Evolutionary conservation across 1,140 invertebrate species (phyloP).

Genomic region (Scaptomyza pallida): DNA sequence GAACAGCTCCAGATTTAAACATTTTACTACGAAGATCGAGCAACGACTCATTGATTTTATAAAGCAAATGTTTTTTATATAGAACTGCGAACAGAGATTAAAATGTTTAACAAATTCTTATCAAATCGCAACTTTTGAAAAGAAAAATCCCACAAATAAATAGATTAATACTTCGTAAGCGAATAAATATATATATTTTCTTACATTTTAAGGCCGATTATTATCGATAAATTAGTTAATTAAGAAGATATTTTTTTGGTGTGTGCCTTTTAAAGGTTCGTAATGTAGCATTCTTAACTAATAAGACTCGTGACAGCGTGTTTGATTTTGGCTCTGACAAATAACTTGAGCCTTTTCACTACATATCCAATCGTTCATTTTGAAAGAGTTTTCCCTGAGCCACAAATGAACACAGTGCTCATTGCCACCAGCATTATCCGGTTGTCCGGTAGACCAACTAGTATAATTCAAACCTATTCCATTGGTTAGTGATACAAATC

Average conservation of each 20-base stretch:
- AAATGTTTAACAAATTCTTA: no score
- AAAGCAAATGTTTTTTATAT: no score
- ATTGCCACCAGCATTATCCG: conserved; percentile 32
- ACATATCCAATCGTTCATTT: conserved; percentile 45
- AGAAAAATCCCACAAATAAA: no score
- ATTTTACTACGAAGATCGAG: background rate
- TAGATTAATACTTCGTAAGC: no score
- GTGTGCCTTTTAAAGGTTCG: no score
- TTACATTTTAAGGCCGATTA: no score
- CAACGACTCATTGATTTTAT: background rate
- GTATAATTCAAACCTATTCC: conserved; percentile 29
- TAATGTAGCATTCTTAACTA: background rate
- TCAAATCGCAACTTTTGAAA: no score
- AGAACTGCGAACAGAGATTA: no score
- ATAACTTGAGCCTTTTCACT: conserved; percentile 1
- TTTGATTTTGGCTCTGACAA: conserved; percentile 16
- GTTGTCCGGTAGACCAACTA: conserved; percentile 34
- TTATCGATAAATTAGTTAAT: no score
- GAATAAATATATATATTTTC: no score
- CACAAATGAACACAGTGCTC: conserved; percentile 47
- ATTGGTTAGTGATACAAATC: conserved; percentile 9
- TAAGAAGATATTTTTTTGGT: no score
- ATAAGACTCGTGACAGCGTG: conserved; percentile 3
- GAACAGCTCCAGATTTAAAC: background rate
- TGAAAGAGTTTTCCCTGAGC: conserved; percentile 3